These are phyloP conservation scores for Drosophila setifemur DNA, from an alignment of 1,140 invertebrate species.

Conservation along the genomic window DNA sequence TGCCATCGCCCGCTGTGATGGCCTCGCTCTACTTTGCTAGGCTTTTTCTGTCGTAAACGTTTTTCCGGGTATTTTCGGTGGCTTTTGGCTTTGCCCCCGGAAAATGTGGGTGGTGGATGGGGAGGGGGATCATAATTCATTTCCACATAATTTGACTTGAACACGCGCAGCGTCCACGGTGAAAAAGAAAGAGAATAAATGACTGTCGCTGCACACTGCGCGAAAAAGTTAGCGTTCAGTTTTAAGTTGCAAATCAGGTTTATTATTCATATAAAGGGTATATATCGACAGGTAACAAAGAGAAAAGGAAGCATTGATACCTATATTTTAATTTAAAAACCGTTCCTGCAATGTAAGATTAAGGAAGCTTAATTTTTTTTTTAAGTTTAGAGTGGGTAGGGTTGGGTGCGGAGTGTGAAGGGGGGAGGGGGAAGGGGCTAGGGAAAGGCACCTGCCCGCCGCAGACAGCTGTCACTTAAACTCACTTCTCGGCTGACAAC, in stretches of 20 bases:
- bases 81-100: constrained; percentile 3
- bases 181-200: constrained; percentile 4
- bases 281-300: no score
- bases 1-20: constrained; percentile 42
- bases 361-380: no score
- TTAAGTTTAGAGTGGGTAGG: no score
- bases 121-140: constrained; percentile 58
- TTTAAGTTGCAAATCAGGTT: no score
- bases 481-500: constrained; percentile 44
- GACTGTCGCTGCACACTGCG: neutral
- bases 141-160: constrained; percentile 76
- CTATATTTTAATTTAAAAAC: no score
- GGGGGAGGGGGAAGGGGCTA: no score
- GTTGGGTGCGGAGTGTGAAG: no score
- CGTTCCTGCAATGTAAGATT: no score
- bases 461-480: constrained; percentile 74
- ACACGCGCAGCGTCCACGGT: constrained; percentile 38
- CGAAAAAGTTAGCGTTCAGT: no score
- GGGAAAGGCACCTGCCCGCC: constrained; percentile 11
- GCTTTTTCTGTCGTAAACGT: constrained; percentile 18
- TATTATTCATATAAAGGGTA: no score
- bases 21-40: constrained; percentile 13
- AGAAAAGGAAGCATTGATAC: no score
- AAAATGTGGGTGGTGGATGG: neutral
- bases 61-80: constrained; percentile 35